Conservation (phyloP, 1,140 invertebrate genomes). For the Magallana gigas region DNA sequence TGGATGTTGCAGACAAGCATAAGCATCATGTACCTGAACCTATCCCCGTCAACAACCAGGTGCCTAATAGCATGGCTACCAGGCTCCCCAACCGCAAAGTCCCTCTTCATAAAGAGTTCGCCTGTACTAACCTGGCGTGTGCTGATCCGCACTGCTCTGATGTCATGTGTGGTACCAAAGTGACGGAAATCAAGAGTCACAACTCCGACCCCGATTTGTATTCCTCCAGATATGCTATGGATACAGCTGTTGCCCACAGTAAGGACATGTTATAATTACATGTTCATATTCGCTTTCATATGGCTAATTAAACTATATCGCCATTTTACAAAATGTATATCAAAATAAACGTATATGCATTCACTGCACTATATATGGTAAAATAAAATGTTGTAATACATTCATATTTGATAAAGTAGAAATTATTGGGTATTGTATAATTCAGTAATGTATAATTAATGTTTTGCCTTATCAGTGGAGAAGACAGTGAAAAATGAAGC, state of each 20-base stretch:
- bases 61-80: background rate
- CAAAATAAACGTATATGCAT: too few relatives aligned
- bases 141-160: background rate
- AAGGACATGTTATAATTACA: background rate
- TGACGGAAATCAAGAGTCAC: background rate
- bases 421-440: background rate
- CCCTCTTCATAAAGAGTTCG: conserved; percentile 11
- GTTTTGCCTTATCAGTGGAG: background rate
- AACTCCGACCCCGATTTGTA: background rate
- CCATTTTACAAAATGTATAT: background rate
- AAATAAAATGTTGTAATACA: too few relatives aligned
- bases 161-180: background rate
- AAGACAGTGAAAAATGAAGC: background rate
- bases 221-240: background rate
- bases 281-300: background rate
- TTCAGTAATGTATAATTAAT: background rate
- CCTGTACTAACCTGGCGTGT: background rate
- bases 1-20: background rate
- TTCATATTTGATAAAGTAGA: background rate
- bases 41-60: background rate
- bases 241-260: conserved; percentile 20
- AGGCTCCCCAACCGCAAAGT: background rate
- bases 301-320: background rate
- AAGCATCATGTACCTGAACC: background rate
- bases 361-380: too few relatives aligned